These are phyloP conservation scores for Acanthurus tractus DNA, from an alignment of 2,797 vertebrate genomes.

Conservation along the genomic window DNA sequence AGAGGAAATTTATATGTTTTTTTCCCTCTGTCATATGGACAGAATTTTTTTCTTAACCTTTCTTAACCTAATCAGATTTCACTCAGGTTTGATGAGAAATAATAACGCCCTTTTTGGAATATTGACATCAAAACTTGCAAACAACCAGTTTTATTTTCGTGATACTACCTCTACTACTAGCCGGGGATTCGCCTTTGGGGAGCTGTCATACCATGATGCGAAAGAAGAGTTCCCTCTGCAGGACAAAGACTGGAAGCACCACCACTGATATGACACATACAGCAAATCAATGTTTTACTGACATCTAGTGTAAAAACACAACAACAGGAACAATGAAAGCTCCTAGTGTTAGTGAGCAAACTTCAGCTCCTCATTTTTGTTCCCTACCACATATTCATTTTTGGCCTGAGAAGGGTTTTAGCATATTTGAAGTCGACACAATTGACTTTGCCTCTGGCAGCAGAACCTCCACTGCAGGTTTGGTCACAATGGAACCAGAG, in stretches of 20 bases:
- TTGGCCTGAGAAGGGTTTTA: not conserved
- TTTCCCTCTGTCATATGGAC: not conserved
- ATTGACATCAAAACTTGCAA: no score
- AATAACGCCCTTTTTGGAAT: no score
- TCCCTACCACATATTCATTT: not conserved
- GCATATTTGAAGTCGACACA: not conserved
- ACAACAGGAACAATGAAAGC: not conserved
- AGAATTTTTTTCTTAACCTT: not conserved
- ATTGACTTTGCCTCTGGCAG: not conserved
- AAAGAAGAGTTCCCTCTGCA: slow-evolving; percentile 63
- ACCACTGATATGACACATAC: not conserved
- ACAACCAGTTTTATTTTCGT: not conserved
- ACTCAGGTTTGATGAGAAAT: not conserved
- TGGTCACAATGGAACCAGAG: not conserved
- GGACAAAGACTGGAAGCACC: slow-evolving; percentile 40
- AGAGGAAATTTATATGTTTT: not conserved
- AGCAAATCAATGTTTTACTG: slow-evolving; percentile 10
- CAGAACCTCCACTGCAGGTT: not conserved
- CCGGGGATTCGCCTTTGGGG: not conserved
- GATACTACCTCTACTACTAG: no score
- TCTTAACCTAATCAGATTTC: not conserved
- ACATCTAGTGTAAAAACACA: slow-evolving; percentile 24
- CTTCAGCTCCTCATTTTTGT: not conserved
- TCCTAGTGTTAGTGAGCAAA: not conserved
- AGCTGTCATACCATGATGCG: not conserved